phyloP scores from a whole-genome alignment of 2,113 vertebrate species.

The Heterotilapia buettikoferi region DNA sequence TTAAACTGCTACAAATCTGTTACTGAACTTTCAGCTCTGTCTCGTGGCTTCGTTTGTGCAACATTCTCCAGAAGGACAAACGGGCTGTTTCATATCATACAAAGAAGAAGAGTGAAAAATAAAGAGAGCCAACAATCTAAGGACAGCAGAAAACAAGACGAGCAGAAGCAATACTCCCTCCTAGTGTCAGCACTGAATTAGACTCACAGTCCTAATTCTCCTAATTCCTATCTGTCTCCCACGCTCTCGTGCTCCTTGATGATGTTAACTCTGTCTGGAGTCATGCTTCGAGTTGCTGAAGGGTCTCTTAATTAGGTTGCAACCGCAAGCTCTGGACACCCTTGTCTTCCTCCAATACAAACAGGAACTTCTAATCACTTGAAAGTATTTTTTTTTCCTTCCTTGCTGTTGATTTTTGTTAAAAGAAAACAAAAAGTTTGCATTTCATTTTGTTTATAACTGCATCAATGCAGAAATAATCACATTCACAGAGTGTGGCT shows the following conservation, averaged over 20 bases:
- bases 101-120: neutral
- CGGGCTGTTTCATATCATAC: neutral
- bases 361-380: neutral
- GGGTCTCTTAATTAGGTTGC: neutral
- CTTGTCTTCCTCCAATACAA: neutral
- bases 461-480: neutral
- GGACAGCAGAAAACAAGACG: neutral
- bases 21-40: neutral
- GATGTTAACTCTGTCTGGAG: neutral
- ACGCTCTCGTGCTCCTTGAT: neutral
- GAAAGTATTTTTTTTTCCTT: neutral
- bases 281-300: neutral
- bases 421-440: neutral
- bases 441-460: neutral
- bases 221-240: neutral
- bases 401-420: neutral
- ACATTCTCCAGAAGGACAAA: neutral
- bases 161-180: constrained; percentile 22
- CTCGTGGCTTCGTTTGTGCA: neutral
- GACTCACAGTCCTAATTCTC: neutral
- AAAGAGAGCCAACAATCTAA: neutral
- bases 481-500: neutral
- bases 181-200: constrained; percentile 1
- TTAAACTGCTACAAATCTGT: neutral
- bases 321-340: neutral